Evolutionary conservation across 2,113 vertebrate species (phyloP).

Genomic region (Acrocephalus arundinaceus): DNA sequence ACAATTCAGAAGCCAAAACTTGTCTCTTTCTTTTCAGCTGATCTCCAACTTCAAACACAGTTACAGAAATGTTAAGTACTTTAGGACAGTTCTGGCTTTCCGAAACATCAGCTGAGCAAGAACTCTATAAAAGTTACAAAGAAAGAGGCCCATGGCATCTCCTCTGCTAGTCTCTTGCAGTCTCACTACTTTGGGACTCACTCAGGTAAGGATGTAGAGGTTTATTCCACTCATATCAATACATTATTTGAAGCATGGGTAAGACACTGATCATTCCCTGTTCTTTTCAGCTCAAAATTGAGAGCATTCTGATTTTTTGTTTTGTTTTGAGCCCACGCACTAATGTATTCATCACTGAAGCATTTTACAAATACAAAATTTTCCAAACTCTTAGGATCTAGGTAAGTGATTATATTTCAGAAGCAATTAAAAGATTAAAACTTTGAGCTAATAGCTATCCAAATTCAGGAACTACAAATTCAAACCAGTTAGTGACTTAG

Average conservation of each 20-base stretch:
- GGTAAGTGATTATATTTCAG: neutral
- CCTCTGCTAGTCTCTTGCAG: neutral
- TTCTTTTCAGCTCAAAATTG: neutral
- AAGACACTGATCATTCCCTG: neutral
- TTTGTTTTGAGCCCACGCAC: neutral
- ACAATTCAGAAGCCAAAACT: neutral
- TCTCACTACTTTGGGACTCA: neutral
- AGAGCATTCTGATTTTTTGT: neutral
- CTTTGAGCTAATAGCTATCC: neutral
- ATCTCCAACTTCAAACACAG: neutral
- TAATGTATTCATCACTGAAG: neutral
- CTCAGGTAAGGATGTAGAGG: neutral
- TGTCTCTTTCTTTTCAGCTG: neutral
- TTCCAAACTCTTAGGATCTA: neutral
- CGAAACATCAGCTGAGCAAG: neutral
- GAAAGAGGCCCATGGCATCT: neutral
- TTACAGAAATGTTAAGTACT: neutral
- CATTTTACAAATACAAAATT: neutral
- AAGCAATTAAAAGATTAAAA: neutral
- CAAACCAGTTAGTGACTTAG: neutral
- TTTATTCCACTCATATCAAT: neutral
- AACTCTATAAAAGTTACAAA: neutral
- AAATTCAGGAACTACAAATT: neutral
- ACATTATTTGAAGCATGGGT: neutral
- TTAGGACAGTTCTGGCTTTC: neutral